These are phyloP conservation scores for Marmota monax DNA, from an alignment of 2,113 vertebrate species.

Conservation along the genomic window DNA sequence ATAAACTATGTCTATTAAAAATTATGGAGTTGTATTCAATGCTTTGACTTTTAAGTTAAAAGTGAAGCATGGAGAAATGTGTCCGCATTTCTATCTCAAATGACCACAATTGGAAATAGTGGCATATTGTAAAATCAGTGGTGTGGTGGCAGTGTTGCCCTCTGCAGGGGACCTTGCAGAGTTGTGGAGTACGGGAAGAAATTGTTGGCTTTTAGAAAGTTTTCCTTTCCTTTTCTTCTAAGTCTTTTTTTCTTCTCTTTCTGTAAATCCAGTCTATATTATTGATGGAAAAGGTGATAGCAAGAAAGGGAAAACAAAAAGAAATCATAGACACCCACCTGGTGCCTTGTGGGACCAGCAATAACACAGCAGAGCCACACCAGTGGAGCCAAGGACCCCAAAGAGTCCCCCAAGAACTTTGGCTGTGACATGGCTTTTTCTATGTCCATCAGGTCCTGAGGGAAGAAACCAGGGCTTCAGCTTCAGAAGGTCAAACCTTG, in stretches of 20 bases:
- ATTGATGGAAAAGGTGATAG: not conserved
- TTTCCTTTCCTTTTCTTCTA: not conserved
- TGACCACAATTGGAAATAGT: not conserved
- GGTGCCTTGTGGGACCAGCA: not conserved
- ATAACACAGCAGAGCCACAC: not conserved
- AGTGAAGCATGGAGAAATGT: not conserved
- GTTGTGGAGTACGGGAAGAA: not conserved
- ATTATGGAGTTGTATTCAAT: conserved; percentile 9
- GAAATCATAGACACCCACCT: not conserved
- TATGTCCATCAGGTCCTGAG: not conserved
- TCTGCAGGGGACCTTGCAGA: not conserved
- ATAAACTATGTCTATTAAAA: not conserved
- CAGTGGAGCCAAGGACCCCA: not conserved
- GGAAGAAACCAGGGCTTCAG: not conserved
- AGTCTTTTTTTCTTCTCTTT: not conserved
- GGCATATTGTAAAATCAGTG: not conserved
- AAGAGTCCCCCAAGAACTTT: not conserved
- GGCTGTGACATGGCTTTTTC: not conserved
- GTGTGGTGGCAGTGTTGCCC: not conserved
- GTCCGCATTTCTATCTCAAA: not conserved
- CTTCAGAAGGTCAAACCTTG: not conserved
- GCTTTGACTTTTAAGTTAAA: conserved; percentile 22
- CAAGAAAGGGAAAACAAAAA: not conserved
- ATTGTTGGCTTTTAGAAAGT: not conserved
- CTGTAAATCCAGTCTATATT: not conserved